Base-by-base conservation (phyloP, 2,113 vertebrate genomes). In the Gopherus flavomarginatus region DNA sequence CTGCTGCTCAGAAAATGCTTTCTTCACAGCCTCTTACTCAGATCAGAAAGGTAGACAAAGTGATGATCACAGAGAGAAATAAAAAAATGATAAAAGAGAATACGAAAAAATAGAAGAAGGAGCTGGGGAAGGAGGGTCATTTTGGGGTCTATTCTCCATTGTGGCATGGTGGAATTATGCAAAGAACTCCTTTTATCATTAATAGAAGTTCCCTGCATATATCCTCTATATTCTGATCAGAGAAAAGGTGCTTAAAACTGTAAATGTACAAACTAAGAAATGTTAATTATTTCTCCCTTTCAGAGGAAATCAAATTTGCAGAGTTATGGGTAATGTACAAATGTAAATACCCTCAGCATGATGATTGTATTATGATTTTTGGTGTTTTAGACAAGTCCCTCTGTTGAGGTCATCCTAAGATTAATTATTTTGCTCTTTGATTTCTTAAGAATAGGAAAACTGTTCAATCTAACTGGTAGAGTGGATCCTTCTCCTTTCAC, bases 41-140 rank as follows among this genome's bases (percentile, higher is more conserved):
- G 5, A 94, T 95, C 59, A 94, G 91, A 95, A 94, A 96, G 89
- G 78, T 57, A 91, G 81, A 92, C 59, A 95, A 96, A 92, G 21
- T 44, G 35, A 65, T 78, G 75, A 94, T 97, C 82, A 92, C 42
- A 92, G 85, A 86, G 11, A 89, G 79, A 94, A 94, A 77, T 24
- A 91, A 44, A 86, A 92, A 92, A 93, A 12, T 95, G 86, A 96
- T 93, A 79, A 97, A 97, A 93, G 62, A 80, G 42, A 92, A 94
- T 86, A 91, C 19, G 90, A 93, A 95, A 90, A 94, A 77, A 1
- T 54, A 35, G 72, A 92, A 78, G 49, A 94, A 53, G 5, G 42
- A 54, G 11, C 12, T 85, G 79, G 83, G 69, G 83, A 84, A 35
- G 17, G 16, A 93, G 26, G 83, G 69, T 93, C 94, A 94, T 62